These are phyloP conservation scores for Tupaia chinensis DNA, from an alignment of 2,113 vertebrate genomes.

Conservation along the genomic window DNA sequence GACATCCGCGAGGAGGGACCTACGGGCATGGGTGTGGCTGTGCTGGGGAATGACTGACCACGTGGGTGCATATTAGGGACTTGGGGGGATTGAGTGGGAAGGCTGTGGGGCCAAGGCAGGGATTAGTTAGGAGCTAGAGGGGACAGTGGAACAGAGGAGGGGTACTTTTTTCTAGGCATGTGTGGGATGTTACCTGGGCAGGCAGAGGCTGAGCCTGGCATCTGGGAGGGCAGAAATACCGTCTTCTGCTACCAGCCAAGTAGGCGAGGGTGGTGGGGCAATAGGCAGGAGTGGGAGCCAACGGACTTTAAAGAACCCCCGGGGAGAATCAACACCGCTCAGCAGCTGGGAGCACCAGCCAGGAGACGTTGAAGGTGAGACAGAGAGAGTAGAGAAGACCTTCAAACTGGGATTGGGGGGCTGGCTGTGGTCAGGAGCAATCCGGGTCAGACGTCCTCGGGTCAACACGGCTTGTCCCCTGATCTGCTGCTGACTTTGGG, in stretches of 20 bases:
- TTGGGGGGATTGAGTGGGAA: background rate
- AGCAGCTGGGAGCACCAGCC: background rate
- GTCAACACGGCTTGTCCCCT: background rate
- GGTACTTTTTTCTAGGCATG: background rate
- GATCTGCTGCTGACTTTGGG: background rate
- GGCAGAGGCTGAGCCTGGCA: background rate
- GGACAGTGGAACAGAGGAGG: background rate
- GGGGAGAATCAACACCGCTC: background rate
- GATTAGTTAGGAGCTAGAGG: background rate
- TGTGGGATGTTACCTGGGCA: background rate
- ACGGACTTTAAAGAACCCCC: background rate
- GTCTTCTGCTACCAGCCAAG: background rate
- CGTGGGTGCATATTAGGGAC: background rate
- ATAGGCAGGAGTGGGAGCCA: too few species aligned
- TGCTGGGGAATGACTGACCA: background rate
- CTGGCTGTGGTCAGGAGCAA: background rate
- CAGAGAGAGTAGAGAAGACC: background rate
- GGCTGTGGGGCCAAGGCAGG: background rate
- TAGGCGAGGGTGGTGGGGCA: too few species aligned
- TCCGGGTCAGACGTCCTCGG: background rate
- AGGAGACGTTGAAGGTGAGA: background rate
- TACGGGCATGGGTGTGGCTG: accelerated
- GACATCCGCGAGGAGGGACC: background rate
- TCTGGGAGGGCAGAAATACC: background rate
- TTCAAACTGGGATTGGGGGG: background rate